A percentile compares a stretch with the other conserved stretches of the same genome.
Conservation (phyloP, 2,113 vertebrate species). For the Arothron firmamentum region DNA sequence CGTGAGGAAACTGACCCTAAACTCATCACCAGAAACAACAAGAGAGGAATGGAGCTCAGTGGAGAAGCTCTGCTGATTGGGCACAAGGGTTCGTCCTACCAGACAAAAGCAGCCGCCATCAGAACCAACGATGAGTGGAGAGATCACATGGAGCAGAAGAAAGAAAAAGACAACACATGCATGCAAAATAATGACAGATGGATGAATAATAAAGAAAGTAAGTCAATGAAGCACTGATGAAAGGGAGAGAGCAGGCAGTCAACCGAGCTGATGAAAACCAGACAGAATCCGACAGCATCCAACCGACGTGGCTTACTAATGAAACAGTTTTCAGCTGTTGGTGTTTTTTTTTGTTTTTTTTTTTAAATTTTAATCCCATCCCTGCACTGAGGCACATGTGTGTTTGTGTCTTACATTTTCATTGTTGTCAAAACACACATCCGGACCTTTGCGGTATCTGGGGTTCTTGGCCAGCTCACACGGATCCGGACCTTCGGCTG, state of each 20-base stretch:
- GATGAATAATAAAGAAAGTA: neutral
- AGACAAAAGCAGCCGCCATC: conserved; percentile 78
- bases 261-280: conserved; percentile 59
- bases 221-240: neutral
- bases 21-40: conserved; percentile 79
- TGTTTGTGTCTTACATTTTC: conserved; percentile 77
- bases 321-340: conserved; percentile 22
- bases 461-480: conserved; percentile 93
- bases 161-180: conserved; percentile 4
- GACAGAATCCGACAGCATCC: conserved; percentile 27
- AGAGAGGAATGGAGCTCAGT: conserved; percentile 75
- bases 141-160: conserved; percentile 10
- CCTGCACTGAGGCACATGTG: conserved; percentile 7
- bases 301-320: conserved; percentile 18
- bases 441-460: conserved; percentile 92
- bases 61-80: conserved; percentile 83
- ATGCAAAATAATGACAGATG: conserved; percentile 15
- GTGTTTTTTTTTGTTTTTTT: too few species aligned
- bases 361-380: neutral
- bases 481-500: conserved; percentile 92
- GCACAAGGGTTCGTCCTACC: conserved; percentile 90
- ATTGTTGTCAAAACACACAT: conserved; percentile 94
- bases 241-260: conserved; percentile 66
- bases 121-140: conserved; percentile 25
- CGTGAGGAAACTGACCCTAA: conserved; percentile 47